phyloP scores from a whole-genome alignment of 2,113 vertebrate genomes.

The Prietella phreatophila region DNA sequence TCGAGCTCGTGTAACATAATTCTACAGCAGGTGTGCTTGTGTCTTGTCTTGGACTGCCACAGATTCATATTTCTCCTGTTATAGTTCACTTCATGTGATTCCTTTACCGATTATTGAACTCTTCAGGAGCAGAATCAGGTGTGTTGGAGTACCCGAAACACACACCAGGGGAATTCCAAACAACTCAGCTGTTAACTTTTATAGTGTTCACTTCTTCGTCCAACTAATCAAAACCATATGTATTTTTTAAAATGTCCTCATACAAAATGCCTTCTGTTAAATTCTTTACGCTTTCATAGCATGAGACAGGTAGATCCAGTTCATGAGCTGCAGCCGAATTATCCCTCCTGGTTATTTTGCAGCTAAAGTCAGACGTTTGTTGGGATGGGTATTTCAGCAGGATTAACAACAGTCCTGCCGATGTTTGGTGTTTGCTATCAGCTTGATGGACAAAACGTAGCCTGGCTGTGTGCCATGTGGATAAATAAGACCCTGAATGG shows the following conservation, averaged over 20 bases:
- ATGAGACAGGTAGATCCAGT: slow-evolving; percentile 28
- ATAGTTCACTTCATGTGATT: background rate
- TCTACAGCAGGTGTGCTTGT: slow-evolving; percentile 14
- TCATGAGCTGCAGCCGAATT: slow-evolving; percentile 15
- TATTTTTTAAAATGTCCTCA: background rate
- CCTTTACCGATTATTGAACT: background rate
- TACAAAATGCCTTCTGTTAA: slow-evolving; percentile 33
- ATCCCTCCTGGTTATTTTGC: slow-evolving; percentile 44
- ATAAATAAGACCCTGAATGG: slow-evolving; percentile 18
- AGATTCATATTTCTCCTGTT: background rate
- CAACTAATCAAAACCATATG: slow-evolving; percentile 25
- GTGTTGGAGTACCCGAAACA: slow-evolving; percentile 14
- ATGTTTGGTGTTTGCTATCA: slow-evolving; percentile 39
- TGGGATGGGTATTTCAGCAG: slow-evolving; percentile 31
- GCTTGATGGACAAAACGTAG: slow-evolving; percentile 24
- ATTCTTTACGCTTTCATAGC: slow-evolving; percentile 16
- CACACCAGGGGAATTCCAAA: slow-evolving; percentile 32
- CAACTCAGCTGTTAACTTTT: slow-evolving; percentile 39
- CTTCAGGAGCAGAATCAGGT: slow-evolving; percentile 30
- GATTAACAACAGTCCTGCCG: slow-evolving; percentile 36
- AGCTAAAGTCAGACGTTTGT: slow-evolving; percentile 10
- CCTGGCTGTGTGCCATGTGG: slow-evolving; percentile 16
- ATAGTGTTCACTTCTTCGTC: slow-evolving; percentile 11
- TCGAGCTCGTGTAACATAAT: slow-evolving; percentile 14
- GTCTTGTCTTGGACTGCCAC: background rate